Evolutionary conservation across 2,888 invertebrate genomes (phyloP), one percentile per base, ranked within the genome.

Genomic region (Melolontha melolontha): DNA sequence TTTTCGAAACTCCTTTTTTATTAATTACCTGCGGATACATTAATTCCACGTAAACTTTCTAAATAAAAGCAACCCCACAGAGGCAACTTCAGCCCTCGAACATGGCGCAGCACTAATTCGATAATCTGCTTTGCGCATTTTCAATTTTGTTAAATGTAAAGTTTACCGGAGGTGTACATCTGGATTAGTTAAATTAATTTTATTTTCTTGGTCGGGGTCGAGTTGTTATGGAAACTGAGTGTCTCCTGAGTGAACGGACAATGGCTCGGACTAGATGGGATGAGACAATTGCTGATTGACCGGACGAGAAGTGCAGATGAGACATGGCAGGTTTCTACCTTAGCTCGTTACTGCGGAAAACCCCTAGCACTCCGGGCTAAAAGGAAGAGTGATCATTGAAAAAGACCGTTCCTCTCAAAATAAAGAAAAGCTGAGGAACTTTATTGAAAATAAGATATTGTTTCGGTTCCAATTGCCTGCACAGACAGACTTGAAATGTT

Each of bases 251-350:
- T 66, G 67, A 66, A 65, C 67, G 78, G 77, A 78, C 77, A 78
- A 78, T 77, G 73, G 75, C 71, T 68, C 54, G 71, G 72, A 66
- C 70, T 71, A 71, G 75, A 78, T 75, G 77, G 75, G 73, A 74
- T 72, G 75, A 75, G 76, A 77, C 77, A 77, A 77, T 77, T 76
- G 74, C 76, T 79, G 78, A 78, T 79, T 79, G 79, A 79, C 78
- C 79, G 75, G 74, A 69, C 70, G 72, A 70, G 73, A 51, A 67
- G 47, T 65, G 59, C 64, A 62, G 68, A 70, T 70, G 68, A 70
- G 70, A 66, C 55, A 59, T 59, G 69, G 62, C 69, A 66, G 69
- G 57, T 47, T 62, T 44, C 59, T 62, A 62, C 59, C 59, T 62
- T 62, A 62, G 47, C 49, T 62, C 59, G 59, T 62, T 62, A 62